Evolutionary conservation across 2,888 invertebrate species (phyloP), one percentile per base, ranked within the genome.

Genomic region (Oscheius onirici): DNA sequence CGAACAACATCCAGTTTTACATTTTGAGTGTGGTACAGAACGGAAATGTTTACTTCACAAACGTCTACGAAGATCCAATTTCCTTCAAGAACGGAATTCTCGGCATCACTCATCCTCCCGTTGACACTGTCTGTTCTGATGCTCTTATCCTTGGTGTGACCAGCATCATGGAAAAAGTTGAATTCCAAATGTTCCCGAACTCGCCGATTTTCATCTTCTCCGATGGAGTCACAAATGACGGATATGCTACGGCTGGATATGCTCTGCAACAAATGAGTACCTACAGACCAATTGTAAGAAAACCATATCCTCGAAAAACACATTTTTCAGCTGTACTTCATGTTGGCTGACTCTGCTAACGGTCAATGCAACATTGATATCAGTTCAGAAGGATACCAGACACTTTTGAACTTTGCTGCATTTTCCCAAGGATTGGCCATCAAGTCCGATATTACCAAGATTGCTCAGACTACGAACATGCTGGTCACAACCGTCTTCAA

Each of bases 201-300:
- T 82, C 82, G 1, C 82, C 82, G 13, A 69, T 82, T 11, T 81
- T 77, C 66, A 76, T 82, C 8, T 82, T 78, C 67, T 77, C 82
- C 34, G 82, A 82, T 55, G 82, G 78, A 24, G 65, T 72, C 3
- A 58, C 78, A 15, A 78, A 80, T 61, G 80, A 82, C 46, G 73
- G 72, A 28, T 60, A 61, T 22, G 58, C 67, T 2, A 73, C 76
- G 3, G 17, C 49, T 17, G 72, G 68, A 13, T 72, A 74, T 46
- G 54, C 75, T 11, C 70, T 77, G 68, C 72, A 77, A 51, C 73
- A 76, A 44, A 65, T 76, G 46, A 71, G 71, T 10, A 58, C 69
- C 44, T 71, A 58, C 52, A 57, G 72, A 8, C 68, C 76, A 15
- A 72, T 75, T 54, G 74, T 73, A 17, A 44, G 26, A n/a, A n/a